Conservation (phyloP, 2,113 vertebrate species). For the Gila orcuttii region DNA sequence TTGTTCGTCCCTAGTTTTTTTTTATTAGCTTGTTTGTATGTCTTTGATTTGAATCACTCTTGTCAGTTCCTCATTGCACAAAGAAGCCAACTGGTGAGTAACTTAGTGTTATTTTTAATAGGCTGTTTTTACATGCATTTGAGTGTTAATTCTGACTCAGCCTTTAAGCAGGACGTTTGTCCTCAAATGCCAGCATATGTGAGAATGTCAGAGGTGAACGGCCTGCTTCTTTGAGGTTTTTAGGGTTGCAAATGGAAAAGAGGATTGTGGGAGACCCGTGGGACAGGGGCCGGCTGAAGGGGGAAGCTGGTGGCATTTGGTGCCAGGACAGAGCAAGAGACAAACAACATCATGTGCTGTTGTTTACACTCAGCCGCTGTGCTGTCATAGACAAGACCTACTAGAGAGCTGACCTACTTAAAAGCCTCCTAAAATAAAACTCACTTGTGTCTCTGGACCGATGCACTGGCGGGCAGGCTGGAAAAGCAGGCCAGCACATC, state of each 20-base stretch:
- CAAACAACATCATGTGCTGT: conserved; percentile 83
- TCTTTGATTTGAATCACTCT: neutral
- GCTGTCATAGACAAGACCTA: conserved; percentile 73
- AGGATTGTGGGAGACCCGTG: conserved; percentile 25
- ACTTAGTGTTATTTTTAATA: neutral
- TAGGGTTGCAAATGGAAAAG: conserved; percentile 60
- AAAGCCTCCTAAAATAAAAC: conserved; percentile 77
- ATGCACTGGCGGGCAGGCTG: conserved; percentile 54
- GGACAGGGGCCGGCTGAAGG: conserved; percentile 56
- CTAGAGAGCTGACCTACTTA: conserved; percentile 77
- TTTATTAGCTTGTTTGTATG: neutral
- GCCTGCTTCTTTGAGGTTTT: conserved; percentile 60
- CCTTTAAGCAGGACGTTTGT: conserved; percentile 44
- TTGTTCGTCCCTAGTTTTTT: neutral
- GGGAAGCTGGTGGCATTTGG: conserved; percentile 70
- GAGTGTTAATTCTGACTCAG: conserved; percentile 13
- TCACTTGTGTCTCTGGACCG: conserved; percentile 74
- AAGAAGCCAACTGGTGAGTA: conserved; percentile 1
- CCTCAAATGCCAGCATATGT: conserved; percentile 55
- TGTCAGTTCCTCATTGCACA: neutral
- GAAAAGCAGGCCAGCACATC: conserved; percentile 52
- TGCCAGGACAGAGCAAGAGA: conserved; percentile 72
- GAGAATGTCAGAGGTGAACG: conserved; percentile 74
- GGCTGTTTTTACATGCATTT: neutral
- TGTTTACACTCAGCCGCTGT: conserved; percentile 79